Conservation (phyloP, 2,113 vertebrate genomes). For the Willisornis vidua region DNA sequence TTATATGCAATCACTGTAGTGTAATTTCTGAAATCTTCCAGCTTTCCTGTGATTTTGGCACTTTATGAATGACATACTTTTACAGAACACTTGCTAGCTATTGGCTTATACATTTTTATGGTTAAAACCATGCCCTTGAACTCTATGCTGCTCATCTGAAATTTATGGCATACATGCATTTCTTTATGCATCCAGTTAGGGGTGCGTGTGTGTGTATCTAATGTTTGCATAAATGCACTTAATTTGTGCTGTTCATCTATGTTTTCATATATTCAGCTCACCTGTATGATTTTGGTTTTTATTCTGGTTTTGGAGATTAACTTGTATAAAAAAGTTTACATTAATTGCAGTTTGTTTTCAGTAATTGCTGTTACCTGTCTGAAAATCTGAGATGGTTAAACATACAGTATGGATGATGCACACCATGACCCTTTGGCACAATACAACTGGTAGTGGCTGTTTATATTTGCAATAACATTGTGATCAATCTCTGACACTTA, state of each 20-base stretch:
- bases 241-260: neutral
- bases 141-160: neutral
- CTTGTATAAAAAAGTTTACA: neutral
- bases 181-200: neutral
- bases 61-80: neutral
- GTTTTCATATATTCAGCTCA: neutral
- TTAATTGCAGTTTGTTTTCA: conserved; percentile 40
- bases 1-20: neutral
- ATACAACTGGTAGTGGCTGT: conserved; percentile 55
- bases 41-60: neutral
- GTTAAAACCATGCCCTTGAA: neutral
- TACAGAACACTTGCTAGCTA: neutral
- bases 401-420: conserved; percentile 20
- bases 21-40: neutral
- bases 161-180: neutral
- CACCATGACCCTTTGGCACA: conserved; percentile 17
- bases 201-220: accelerated
- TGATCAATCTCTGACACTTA: conserved; percentile 80
- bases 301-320: neutral
- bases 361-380: conserved; percentile 36
- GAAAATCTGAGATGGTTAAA: conserved; percentile 53
- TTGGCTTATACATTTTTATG: neutral
- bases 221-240: neutral
- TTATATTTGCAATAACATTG: conserved; percentile 64
- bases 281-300: neutral